These are phyloP conservation scores for Azorinus chamasolen DNA, from an alignment of 2,888 invertebrate genomes.

Conservation along the genomic window DNA sequence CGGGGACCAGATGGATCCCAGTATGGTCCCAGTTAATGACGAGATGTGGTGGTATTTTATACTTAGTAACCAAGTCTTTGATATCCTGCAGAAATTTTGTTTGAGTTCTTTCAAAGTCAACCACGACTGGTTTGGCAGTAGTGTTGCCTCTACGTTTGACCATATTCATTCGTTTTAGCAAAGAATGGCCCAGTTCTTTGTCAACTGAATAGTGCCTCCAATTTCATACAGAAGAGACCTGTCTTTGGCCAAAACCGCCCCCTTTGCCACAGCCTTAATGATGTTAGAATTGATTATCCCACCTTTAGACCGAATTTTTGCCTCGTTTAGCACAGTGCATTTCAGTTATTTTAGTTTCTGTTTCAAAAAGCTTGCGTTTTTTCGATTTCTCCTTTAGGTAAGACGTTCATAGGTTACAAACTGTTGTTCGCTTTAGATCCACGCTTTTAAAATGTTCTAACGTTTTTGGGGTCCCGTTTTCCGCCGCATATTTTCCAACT, in stretches of 20 bases:
- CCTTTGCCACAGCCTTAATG: not conserved
- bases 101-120: slow-evolving; percentile 14
- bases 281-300: slow-evolving; percentile 1
- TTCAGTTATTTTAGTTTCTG: too few relatives aligned
- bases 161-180: slow-evolving; percentile 37
- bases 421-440: too few relatives aligned
- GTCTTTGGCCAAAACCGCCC: slow-evolving; percentile 14
- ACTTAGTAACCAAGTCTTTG: not conserved
- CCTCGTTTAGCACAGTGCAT: too few relatives aligned
- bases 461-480: too few relatives aligned
- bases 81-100: not conserved
- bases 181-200: slow-evolving; percentile 36
- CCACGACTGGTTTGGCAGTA: slow-evolving; percentile 1
- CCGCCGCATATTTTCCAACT: too few relatives aligned
- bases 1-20: slow-evolving; percentile 33
- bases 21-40: slow-evolving; percentile 33
- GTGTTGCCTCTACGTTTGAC: slow-evolving; percentile 33
- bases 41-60: slow-evolving; percentile 14
- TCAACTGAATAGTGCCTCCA: slow-evolving; percentile 11
- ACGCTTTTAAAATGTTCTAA: too few relatives aligned
- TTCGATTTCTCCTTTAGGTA: too few relatives aligned
- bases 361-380: too few relatives aligned
- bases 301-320: not conserved
- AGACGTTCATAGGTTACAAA: too few relatives aligned
- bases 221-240: slow-evolving; percentile 17